Conservation (phyloP, 2,888 invertebrate species). For the Mimas tiliae region DNA sequence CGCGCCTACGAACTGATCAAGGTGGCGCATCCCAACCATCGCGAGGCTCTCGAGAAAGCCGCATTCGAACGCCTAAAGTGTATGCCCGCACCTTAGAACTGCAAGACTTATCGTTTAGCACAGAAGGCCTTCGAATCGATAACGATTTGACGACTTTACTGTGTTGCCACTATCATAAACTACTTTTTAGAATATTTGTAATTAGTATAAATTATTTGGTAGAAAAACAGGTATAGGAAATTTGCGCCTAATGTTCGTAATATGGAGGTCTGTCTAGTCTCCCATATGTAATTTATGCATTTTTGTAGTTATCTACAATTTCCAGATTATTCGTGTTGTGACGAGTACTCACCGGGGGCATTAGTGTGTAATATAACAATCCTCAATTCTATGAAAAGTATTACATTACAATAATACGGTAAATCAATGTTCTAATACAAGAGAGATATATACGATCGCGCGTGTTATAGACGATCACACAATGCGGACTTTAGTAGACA, state of each 20-base stretch:
- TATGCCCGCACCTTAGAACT: slow-evolving; percentile 85
- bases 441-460: too few species aligned
- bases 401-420: background rate
- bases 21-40: slow-evolving; percentile 95
- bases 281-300: slow-evolving; percentile 13
- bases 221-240: slow-evolving; percentile 1
- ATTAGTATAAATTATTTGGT: slow-evolving; percentile 10
- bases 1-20: slow-evolving; percentile 95
- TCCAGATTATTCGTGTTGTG: background rate
- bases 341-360: background rate
- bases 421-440: background rate
- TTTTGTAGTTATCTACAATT: slow-evolving; percentile 12
- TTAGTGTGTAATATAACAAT: background rate
- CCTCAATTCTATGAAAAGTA: background rate
- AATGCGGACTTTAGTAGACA: background rate
- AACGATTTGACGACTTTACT: background rate
- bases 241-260: slow-evolving; percentile 18
- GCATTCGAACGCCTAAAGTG: slow-evolving; percentile 93
- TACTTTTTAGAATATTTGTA: slow-evolving; percentile 5
- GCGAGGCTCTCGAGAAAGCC: slow-evolving; percentile 92
- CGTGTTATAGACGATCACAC: background rate
- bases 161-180: background rate
- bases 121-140: slow-evolving; percentile 3
- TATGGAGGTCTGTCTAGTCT: background rate
- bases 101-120: background rate